Percentiles rank a stretch among this genome's conserved stretches.
These are phyloP conservation scores for Rhamphomyia laevipes DNA, from an alignment of 2,888 invertebrate genomes.

Conservation along the genomic window DNA sequence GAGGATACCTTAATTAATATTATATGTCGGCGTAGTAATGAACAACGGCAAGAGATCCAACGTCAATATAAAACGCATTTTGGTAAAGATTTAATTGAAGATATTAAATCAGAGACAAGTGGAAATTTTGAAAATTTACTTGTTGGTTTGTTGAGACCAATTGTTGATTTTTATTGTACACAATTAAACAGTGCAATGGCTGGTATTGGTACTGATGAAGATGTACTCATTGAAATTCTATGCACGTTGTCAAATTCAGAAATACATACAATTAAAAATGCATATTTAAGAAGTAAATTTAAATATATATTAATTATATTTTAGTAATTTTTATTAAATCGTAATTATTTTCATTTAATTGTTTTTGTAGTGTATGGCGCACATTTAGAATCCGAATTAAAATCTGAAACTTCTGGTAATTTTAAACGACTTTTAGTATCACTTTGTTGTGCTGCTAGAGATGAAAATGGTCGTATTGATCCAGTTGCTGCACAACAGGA, in stretches of 20 bases:
- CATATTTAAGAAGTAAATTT: conserved; percentile 63
- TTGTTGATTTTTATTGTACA: conserved; percentile 66
- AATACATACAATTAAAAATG: conserved; percentile 63
- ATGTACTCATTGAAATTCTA: conserved; percentile 77
- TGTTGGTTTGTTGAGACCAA: conserved; percentile 72
- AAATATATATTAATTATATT: not conserved
- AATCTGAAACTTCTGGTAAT: conserved; percentile 81
- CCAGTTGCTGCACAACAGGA: conserved; percentile 61
- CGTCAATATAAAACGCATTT: conserved; percentile 36
- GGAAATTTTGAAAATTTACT: conserved; percentile 79
- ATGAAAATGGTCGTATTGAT: conserved; percentile 68
- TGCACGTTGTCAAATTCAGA: conserved; percentile 79
- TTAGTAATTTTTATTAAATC: not conserved
- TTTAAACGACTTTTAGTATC: conserved; percentile 85
- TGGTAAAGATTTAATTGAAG: conserved; percentile 60
- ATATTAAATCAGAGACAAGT: conserved; percentile 77
- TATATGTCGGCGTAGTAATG: conserved; percentile 68
- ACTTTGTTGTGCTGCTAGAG: conserved; percentile 53
- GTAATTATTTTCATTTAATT: not conserved
- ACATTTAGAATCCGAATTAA: conserved; percentile 69
- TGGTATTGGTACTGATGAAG: conserved; percentile 76
- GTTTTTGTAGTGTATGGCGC: conserved; percentile 56
- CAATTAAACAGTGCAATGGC: conserved; percentile 73
- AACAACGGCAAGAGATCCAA: conserved; percentile 57
- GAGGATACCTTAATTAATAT: conserved; percentile 81